Evolutionary conservation across 2,888 invertebrate species (phyloP).

Genomic region (Agrypnus murinus): DNA sequence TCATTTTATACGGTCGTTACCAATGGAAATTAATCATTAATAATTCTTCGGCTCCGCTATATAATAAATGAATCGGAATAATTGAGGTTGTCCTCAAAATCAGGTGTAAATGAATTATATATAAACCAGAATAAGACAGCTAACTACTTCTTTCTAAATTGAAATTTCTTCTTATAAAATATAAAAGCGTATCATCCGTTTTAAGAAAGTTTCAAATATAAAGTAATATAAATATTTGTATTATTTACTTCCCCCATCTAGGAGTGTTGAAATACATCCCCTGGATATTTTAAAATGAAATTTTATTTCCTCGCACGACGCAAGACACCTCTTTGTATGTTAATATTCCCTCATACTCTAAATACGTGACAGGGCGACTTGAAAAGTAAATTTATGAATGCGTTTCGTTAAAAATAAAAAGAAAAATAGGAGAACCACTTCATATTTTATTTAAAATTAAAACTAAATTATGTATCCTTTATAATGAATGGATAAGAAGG

Average conservation of each 20-base stretch:
- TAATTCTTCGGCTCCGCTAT: not conserved
- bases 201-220: constrained; percentile 29
- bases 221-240: constrained; percentile 44
- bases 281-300: constrained; percentile 41
- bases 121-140: not conserved
- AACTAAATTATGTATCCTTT: no score
- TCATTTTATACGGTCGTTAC: no score
- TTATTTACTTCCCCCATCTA: constrained; percentile 43
- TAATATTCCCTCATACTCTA: constrained; percentile 22
- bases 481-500: no score
- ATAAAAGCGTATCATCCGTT: constrained; percentile 17
- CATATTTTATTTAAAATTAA: no score
- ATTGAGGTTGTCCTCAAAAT: no score
- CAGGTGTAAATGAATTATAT: not conserved
- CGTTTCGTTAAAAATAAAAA: not conserved
- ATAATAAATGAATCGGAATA: not conserved
- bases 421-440: no score
- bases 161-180: not conserved
- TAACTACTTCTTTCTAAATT: not conserved
- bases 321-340: constrained; percentile 35
- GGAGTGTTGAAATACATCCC: constrained; percentile 46
- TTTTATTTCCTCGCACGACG: constrained; percentile 34
- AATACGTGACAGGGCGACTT: not conserved
- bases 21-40: not conserved
- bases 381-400: constrained; percentile 24